Evolutionary conservation across 2,797 vertebrate species (phyloP).

Genomic region (Centroberyx gerrardi): DNA sequence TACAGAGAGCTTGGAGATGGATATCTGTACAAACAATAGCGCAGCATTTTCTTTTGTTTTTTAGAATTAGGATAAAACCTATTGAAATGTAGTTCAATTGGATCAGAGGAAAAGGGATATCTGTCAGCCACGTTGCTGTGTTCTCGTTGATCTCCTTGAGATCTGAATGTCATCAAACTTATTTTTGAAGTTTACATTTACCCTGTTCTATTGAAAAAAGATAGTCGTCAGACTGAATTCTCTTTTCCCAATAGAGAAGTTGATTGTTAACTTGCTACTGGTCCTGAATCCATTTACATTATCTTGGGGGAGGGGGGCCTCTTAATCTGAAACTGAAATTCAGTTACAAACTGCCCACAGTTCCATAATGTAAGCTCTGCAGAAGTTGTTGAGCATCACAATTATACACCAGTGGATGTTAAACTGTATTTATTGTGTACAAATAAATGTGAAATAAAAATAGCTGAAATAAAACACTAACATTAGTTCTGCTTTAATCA

Average conservation of each 20-base stretch:
- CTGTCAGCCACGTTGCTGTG: slow-evolving; percentile 78
- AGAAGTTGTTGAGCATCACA: slow-evolving; percentile 55
- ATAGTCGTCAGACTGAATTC: slow-evolving; percentile 42
- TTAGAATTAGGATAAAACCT: slow-evolving; percentile 53
- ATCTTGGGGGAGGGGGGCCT: slow-evolving; percentile 10
- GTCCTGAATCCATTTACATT: slow-evolving; percentile 48
- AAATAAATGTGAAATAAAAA: slow-evolving; percentile 95
- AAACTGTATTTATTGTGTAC: slow-evolving; percentile 98
- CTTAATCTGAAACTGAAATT: slow-evolving; percentile 56
- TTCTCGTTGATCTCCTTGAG: slow-evolving; percentile 92
- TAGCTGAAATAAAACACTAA: slow-evolving; percentile 76
- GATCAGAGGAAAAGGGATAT: slow-evolving; percentile 71
- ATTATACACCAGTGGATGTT: slow-evolving; percentile 91
- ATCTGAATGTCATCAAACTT: slow-evolving; percentile 94
- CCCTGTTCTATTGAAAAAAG: slow-evolving; percentile 72
- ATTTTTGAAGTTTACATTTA: slow-evolving; percentile 93
- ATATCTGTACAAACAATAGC: slow-evolving; percentile 72
- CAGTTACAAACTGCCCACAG: slow-evolving; percentile 52
- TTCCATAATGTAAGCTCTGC: slow-evolving; percentile 49
- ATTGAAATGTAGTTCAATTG: slow-evolving; percentile 63
- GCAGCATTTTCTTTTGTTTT: slow-evolving; percentile 26
- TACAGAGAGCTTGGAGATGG: slow-evolving; percentile 79
- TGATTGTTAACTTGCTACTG: slow-evolving; percentile 64
- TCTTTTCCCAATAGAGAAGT: slow-evolving; percentile 63
- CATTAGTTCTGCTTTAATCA: background rate